Base-by-base conservation (phyloP, 2,888 invertebrate genomes). In the Entomobrya multifasciata region DNA sequence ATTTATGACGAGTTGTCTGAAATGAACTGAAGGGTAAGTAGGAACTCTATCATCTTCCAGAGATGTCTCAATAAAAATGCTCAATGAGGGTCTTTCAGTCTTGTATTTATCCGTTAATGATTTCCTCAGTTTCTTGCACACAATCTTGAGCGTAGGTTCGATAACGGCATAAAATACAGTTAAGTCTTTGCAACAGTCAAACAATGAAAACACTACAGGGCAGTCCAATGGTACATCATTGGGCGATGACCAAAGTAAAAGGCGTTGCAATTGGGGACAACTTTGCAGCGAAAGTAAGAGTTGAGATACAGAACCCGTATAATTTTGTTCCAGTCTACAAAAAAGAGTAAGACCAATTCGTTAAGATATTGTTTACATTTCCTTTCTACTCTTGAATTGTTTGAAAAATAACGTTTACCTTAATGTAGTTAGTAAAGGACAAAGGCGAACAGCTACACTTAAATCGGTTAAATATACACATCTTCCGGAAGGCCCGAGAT, bases 241-340 rank as follows among this genome's bases (percentile, higher is more conserved):
- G 8, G 89, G 88, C 0, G 86, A 84, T 0, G 87, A 85, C 78
- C 84, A 89, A 57, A 90, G 76, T 8, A 89, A 44, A 13, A 90
- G 13, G 22, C 90, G 83, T 36, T 82, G 79, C 3, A 90, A 49
- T 22, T 85, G 55, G 8, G 57, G 13, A 67, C 90, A 90, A 13
- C 25, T 76, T 70, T 84, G 36, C 22, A 90, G 74, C 15, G 87
- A 22, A 6, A 70, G 15, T 0, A 90, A 25, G 2, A 90, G 57
- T 27, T 62, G 76, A 8, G 67, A 55, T 10, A 86, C 82, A 6
- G 87, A 87, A 8, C 90, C 90, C 49, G 89, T 81, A 77, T 89
- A 89, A 25, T 89, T 89, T 87, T 90, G 90, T 30, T 89, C 89
- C 4, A 90, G n/a, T n/a, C 90, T 90, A 62, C 15, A 85, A 79